Base-by-base conservation (phyloP, 2,113 vertebrate genomes). In the Sturnira hondurensis region DNA sequence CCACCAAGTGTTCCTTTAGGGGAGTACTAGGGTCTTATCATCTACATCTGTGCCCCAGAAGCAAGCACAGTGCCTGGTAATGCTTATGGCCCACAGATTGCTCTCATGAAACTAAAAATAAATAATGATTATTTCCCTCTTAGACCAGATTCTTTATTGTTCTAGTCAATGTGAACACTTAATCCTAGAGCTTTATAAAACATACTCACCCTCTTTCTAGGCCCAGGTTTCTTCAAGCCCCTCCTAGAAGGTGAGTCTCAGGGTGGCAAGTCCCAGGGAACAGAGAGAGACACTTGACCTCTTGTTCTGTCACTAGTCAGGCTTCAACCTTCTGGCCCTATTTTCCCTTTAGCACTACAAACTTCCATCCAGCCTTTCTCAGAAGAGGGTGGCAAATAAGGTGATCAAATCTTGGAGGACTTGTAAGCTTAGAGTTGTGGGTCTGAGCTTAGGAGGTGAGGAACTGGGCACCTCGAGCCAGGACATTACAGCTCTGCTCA, bases 301-400 rank as follows among this genome's bases (percentile, higher is more conserved):
- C 19, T 96, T 78, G 31, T 95, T 94, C 76, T 81, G 65, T 95
- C 58, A 65, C 33, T 82, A 85, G n/a, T 70, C n/a, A 41, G 65
- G 12, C 6, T 65, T 58, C 43, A 41, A 73, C 15, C 50, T 78
- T 68, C 65, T 61, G 41, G n/a, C 58, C 13, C 58, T 71, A 14
- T 84, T 94, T 70, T 47, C 24, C 43, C 43, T 74, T 94, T 65
- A 84, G 56, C 12, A 74, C 74, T 67, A 50, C 5, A 73, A 61
- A 89, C 33, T 82, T 89, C 45, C 68, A 65, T 70, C 12, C 73
- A 77, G 33, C 61, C 52, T 93, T 96, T 88, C 7, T 93, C n/a
- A 38, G 28, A 63, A 43, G 0, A 5, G 33, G 28, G 15, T 87
- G 76, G 38, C 8, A 52, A 84, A 50, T 22, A 91, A 31, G 5